Evolutionary conservation across 2,113 vertebrate species (phyloP).

Genomic region (Abramis brama): DNA sequence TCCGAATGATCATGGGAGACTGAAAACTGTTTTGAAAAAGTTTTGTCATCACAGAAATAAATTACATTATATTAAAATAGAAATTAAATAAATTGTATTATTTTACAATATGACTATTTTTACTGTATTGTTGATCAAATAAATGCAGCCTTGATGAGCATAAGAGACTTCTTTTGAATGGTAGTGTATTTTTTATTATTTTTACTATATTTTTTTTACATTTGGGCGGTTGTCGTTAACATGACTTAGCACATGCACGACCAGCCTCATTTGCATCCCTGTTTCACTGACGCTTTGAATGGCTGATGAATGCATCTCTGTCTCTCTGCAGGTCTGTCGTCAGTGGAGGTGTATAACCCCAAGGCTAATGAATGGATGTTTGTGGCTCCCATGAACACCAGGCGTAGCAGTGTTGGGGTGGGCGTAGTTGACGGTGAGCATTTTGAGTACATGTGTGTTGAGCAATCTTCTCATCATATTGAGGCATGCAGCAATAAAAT

Average conservation of each 20-base stretch:
- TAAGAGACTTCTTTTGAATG: neutral
- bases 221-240: no score
- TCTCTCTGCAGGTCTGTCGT: slow-evolving; percentile 82
- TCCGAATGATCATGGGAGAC: neutral
- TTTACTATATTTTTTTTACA: no score
- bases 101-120: neutral
- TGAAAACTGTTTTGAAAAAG: neutral
- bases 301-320: neutral
- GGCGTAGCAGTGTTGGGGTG: slow-evolving; percentile 95
- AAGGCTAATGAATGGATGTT: slow-evolving; percentile 94
- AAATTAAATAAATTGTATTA: neutral
- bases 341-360: slow-evolving; percentile 90
- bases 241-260: neutral
- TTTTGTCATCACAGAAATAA: neutral
- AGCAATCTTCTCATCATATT: neutral
- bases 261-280: neutral
- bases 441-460: neutral
- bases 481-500: neutral
- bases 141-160: neutral
- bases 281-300: neutral
- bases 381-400: slow-evolving; percentile 94
- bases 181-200: no score
- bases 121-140: neutral
- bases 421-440: slow-evolving; percentile 91
- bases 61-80: neutral